A percentile compares a stretch with the other conserved stretches of the same genome.
phyloP scores from a whole-genome alignment of 2,113 vertebrate genomes.

The Cichladusa arquata region DNA sequence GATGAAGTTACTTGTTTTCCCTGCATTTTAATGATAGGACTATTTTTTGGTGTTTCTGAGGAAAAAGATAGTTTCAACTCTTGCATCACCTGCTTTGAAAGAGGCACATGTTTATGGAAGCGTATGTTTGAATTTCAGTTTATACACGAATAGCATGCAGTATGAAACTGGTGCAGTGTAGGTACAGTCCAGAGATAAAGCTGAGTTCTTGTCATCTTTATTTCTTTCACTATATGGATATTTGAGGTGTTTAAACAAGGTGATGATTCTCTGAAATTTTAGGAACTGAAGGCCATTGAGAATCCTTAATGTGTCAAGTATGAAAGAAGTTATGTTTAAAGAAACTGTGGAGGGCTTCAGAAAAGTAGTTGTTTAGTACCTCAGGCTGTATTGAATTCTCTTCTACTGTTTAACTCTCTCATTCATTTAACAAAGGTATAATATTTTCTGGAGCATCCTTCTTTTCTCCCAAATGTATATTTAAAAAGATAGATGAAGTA shows the following conservation, averaged over 20 bases:
- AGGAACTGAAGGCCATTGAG: slow-evolving; percentile 14
- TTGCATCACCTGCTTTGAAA: slow-evolving; percentile 13
- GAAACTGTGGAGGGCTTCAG: neutral
- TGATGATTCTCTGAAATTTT: neutral
- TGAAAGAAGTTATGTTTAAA: neutral
- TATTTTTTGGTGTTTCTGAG: slow-evolving; percentile 15
- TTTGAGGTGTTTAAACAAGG: neutral
- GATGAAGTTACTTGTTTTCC: slow-evolving; percentile 21
- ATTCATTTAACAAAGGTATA: slow-evolving; percentile 26
- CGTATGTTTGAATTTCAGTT: neutral
- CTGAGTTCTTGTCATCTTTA: neutral
- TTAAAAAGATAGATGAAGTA: slow-evolving; percentile 19
- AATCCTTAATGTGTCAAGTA: neutral
- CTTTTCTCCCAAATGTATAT: neutral
- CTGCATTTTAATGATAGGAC: slow-evolving; percentile 13
- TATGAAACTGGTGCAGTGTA: neutral
- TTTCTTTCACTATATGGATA: neutral
- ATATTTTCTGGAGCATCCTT: slow-evolving; percentile 45
- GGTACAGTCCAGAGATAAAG: neutral
- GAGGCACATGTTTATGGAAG: neutral
- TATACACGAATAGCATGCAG: neutral
- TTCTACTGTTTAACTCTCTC: slow-evolving; percentile 26
- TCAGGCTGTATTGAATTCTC: slow-evolving; percentile 1
- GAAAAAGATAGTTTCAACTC: neutral
- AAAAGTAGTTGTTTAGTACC: slow-evolving; percentile 31